A percentile compares a stretch with the other conserved stretches of the same genome.
phyloP scores from a whole-genome alignment of 2,113 vertebrate genomes.

The Cyanoliseus patagonus region DNA sequence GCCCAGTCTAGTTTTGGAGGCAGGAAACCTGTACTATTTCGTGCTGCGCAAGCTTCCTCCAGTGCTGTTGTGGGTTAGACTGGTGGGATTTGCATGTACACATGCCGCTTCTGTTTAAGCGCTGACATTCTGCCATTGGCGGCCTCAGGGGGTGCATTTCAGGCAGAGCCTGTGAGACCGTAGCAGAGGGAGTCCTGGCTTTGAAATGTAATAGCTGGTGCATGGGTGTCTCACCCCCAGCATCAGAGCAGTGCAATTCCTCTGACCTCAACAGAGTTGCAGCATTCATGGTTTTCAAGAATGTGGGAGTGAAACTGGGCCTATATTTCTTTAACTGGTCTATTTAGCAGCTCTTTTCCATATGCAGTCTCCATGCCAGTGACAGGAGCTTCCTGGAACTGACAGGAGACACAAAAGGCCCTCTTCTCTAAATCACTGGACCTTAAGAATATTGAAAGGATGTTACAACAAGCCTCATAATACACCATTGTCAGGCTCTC shows the following conservation, averaged over 20 bases:
- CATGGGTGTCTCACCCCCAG: neutral
- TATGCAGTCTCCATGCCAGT: slow-evolving; percentile 53
- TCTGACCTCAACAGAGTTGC: slow-evolving; percentile 36
- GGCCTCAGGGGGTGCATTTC: neutral
- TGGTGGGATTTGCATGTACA: neutral
- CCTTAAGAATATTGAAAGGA: slow-evolving; percentile 61
- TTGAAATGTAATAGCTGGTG: slow-evolving; percentile 35
- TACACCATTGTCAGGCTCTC: slow-evolving; percentile 44
- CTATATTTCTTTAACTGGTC: slow-evolving; percentile 52
- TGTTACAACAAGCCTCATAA: slow-evolving; percentile 60
- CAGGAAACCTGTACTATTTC: neutral
- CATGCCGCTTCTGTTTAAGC: neutral
- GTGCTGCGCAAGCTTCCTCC: rapidly evolving
- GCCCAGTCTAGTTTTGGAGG: neutral
- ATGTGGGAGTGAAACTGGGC: slow-evolving; percentile 2
- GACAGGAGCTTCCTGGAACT: slow-evolving; percentile 67
- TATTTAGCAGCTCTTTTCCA: slow-evolving; percentile 58
- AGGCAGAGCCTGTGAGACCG: neutral
- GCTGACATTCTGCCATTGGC: neutral
- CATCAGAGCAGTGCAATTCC: neutral
- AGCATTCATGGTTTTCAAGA: slow-evolving; percentile 39
- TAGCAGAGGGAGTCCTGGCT: neutral
- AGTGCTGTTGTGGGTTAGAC: neutral
- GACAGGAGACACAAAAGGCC: slow-evolving; percentile 56
- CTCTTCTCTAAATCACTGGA: slow-evolving; percentile 62